Evolutionary conservation across 2,797 vertebrate species (phyloP).

Genomic region (Emys orbicularis): DNA sequence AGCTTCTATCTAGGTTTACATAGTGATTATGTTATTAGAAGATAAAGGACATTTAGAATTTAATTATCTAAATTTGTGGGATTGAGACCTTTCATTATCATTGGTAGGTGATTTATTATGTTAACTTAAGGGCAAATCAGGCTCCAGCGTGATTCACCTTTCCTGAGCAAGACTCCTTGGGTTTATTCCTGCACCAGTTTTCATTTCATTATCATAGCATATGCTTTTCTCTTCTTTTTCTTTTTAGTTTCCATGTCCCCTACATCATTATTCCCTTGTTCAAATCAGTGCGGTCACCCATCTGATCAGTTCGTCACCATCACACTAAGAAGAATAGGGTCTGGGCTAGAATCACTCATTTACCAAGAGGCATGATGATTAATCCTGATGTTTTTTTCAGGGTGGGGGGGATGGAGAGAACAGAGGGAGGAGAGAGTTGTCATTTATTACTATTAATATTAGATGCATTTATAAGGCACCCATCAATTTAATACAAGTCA

Average conservation of each 20-base stretch:
- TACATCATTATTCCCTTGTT: neutral
- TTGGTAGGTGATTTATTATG: slow-evolving; percentile 26
- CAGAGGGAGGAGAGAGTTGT: neutral
- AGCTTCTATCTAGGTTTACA: neutral
- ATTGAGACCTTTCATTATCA: slow-evolving; percentile 1
- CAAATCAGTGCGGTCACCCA: neutral
- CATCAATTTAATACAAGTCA: slow-evolving; percentile 63
- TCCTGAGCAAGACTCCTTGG: slow-evolving; percentile 4
- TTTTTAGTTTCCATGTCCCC: neutral
- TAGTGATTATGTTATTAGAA: neutral
- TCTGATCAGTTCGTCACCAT: neutral
- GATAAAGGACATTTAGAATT: neutral
- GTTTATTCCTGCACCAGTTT: neutral
- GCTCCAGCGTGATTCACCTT: neutral
- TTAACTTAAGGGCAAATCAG: neutral
- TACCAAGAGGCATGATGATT: slow-evolving; percentile 13
- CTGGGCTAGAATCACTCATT: slow-evolving; percentile 11
- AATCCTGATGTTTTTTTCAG: neutral
- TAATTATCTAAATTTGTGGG: neutral
- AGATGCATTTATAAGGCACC: slow-evolving; percentile 58
- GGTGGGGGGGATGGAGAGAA: neutral
- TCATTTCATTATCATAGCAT: neutral
- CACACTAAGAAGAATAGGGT: neutral
- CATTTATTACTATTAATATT: slow-evolving; percentile 46
- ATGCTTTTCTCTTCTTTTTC: neutral